Evolutionary conservation across 2,888 invertebrate species (phyloP), one percentile per base, ranked within the genome.

Genomic region (Epiblema foenella): DNA sequence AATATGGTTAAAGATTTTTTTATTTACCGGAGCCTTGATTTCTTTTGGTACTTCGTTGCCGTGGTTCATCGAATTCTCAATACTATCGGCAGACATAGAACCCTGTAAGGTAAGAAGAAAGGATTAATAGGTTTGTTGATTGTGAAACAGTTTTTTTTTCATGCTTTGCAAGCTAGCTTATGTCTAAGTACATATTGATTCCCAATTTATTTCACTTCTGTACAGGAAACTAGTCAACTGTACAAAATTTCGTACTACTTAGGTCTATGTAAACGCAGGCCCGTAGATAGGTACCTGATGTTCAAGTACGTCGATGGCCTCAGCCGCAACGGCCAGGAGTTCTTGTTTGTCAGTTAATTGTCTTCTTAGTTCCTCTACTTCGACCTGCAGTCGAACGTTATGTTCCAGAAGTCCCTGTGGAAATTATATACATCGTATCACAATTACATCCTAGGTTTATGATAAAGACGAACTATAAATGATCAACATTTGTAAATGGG

Each of bases 331-430:
- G 78, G 96, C 96, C 20, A 98, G 93, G 73, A 98, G 93, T 81
- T 97, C 96, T 83, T 98, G 97, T 87, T 98, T 98, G 83, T 98
- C 96, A 60, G 94, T 93, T 1, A 98, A 86, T 78, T 98, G 97
- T 79, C 96, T 95, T 76, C 95, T 95, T 72, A 97, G 84, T 81
- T 96, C 95, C 85, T 97, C 97, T 60, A 96, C 94, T 89, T 97
- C 96, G 15, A 97, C 96, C 95, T 97, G 89, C 59, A 91, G 86
- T 73, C 93, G 83, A 10, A 93, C 93, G 75, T 93, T 93, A 72
- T 93, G 91, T 81, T 93, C 93, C 69, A 93, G 79, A 67, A 93
- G 85, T 17, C 93, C 93, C 93, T 93, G 73, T 20, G 20, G 2
- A 42, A 20, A n/a, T 59, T 33, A 17, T 11, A 18, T 17, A 18